Percentiles rank a stretch among this genome's conserved stretches.
phyloP scores from a whole-genome alignment of 2,113 vertebrate species.

The Gavialis gangeticus region DNA sequence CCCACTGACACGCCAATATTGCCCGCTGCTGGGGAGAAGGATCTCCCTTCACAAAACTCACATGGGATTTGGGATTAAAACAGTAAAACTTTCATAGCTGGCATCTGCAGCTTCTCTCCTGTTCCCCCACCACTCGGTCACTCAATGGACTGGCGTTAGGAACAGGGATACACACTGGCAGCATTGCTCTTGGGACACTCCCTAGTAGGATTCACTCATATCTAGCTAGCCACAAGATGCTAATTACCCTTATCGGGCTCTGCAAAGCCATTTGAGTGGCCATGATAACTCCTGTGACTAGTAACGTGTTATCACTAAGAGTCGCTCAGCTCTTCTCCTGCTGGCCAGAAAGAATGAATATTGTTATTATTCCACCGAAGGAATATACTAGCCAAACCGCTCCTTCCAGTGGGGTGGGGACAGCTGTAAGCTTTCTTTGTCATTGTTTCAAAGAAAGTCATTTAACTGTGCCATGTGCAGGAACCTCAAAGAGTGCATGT shows the following conservation, averaged over 20 bases:
- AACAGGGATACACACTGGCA: background rate
- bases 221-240: background rate
- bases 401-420: background rate
- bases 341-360: background rate
- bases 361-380: background rate
- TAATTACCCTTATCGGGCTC: background rate
- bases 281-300: background rate
- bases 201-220: background rate
- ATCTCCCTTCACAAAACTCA: background rate
- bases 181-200: background rate
- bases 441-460: fast-evolving
- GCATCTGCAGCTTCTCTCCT: background rate
- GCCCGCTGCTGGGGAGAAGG: background rate
- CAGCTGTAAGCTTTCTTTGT: background rate
- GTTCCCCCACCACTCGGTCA: background rate
- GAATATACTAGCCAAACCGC: background rate
- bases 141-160: background rate
- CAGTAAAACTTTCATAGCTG: background rate
- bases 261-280: background rate
- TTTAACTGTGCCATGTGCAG: background rate
- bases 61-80: background rate
- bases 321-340: background rate
- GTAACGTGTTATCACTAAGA: background rate
- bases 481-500: background rate
- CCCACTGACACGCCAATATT: background rate